phyloP scores from a whole-genome alignment of 2,888 invertebrate genomes.

The Lepeophtheirus nordmannii region DNA sequence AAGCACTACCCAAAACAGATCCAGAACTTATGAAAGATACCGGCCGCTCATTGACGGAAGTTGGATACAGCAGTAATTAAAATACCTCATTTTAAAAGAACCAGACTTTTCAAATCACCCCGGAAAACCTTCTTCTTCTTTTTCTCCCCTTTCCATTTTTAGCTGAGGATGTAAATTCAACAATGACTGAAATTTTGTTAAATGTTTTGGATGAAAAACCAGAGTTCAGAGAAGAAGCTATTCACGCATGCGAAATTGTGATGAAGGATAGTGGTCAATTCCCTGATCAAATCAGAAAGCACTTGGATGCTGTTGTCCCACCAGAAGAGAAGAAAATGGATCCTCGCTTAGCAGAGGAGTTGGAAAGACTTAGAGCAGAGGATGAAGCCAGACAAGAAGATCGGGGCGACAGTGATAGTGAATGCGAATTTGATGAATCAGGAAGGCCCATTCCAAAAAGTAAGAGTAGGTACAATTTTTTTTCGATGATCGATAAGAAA shows the following conservation, averaged over 20 bases:
- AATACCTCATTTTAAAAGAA: no score
- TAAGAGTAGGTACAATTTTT: background rate
- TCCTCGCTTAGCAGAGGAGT: constrained; percentile 9
- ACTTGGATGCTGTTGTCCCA: background rate
- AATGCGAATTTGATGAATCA: background rate
- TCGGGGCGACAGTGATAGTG: background rate
- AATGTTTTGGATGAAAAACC: constrained; percentile 15
- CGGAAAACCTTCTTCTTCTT: background rate
- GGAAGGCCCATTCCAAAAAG: background rate
- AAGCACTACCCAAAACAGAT: constrained; percentile 1
- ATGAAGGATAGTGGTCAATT: constrained; percentile 9
- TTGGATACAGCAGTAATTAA: constrained; percentile 4
- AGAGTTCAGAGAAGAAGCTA: background rate
- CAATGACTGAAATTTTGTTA: constrained; percentile 10
- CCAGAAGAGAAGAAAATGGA: constrained; percentile 3
- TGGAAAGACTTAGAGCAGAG: constrained; percentile 2
- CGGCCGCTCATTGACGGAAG: constrained; percentile 11
- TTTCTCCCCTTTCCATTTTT: background rate
- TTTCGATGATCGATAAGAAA: background rate
- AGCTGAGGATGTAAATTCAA: background rate
- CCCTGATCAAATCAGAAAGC: constrained; percentile 16
- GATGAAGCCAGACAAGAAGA: background rate
- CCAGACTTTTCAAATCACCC: no score
- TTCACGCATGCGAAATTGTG: constrained; percentile 4
- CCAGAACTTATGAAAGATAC: constrained; percentile 19